Conservation (phyloP, 2,797 vertebrate genomes). For the Sitta carolinensis region DNA sequence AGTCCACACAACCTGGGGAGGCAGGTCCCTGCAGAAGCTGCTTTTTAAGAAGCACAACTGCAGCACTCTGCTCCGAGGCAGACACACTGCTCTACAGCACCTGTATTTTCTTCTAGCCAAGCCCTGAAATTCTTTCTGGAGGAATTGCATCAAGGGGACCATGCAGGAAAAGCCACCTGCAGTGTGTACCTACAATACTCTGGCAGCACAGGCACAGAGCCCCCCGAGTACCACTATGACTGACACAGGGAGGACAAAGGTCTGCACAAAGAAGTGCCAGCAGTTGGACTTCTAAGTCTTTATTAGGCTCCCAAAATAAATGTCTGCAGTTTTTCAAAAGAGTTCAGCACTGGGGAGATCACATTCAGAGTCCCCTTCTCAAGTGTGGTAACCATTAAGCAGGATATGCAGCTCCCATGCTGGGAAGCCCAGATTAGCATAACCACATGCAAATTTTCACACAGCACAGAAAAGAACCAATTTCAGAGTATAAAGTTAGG, state of each 20-base stretch:
- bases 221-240: neutral
- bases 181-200: neutral
- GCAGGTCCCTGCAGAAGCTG: neutral
- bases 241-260: neutral
- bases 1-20: neutral
- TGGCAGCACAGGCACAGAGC: neutral
- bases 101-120: neutral
- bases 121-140: neutral
- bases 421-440: constrained; percentile 10
- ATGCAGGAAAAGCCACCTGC: neutral
- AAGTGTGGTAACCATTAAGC: neutral
- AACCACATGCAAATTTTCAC: constrained; percentile 38
- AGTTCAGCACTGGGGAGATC: neutral
- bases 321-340: neutral
- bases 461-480: neutral
- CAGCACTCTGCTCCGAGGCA: neutral
- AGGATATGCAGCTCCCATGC: neutral
- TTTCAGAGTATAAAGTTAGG: neutral
- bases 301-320: neutral
- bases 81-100: neutral
- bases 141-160: neutral
- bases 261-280: neutral
- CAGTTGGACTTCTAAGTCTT: neutral
- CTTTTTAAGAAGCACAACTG: neutral
- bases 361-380: neutral